phyloP scores from a whole-genome alignment of 2,113 vertebrate genomes.

The Naja naja region DNA sequence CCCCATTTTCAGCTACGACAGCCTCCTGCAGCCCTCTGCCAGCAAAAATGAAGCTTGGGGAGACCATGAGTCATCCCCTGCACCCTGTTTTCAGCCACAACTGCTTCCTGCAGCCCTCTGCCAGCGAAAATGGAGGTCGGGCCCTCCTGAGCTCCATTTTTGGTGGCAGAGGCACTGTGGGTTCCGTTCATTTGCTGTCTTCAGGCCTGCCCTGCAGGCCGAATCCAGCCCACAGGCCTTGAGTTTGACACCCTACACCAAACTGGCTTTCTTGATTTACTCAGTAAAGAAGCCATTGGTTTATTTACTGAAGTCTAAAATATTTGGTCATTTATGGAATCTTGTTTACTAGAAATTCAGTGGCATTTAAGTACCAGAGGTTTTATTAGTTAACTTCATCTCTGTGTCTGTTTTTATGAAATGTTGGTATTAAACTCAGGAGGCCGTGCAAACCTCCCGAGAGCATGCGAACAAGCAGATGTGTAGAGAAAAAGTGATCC shows the following conservation, averaged over 20 bases:
- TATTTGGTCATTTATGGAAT: not conserved
- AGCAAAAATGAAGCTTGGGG: too few species aligned
- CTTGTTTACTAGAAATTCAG: not conserved
- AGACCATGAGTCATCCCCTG: too few species aligned
- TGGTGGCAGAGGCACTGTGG: too few species aligned
- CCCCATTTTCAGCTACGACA: too few species aligned
- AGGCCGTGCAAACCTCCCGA: not conserved
- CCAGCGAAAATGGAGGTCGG: too few species aligned
- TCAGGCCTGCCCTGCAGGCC: too few species aligned
- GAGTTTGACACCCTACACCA: not conserved
- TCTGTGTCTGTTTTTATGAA: not conserved
- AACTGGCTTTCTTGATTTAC: not conserved
- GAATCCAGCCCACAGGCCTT: too few species aligned
- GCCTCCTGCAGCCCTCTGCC: too few species aligned
- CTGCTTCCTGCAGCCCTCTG: too few species aligned
- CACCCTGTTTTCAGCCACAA: too few species aligned
- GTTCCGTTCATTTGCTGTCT: too few species aligned
- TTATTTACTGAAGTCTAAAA: not conserved
- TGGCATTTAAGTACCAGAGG: not conserved
- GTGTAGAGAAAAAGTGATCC: not conserved
- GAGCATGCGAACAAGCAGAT: not conserved
- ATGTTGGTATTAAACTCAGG: not conserved
- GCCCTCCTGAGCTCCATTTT: too few species aligned
- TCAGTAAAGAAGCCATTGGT: not conserved
- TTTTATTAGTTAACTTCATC: not conserved